A percentile compares a stretch with the other conserved stretches of the same genome.
phyloP scores from a whole-genome alignment of 2,888 invertebrate species.

The Ormyrus labotus region DNA sequence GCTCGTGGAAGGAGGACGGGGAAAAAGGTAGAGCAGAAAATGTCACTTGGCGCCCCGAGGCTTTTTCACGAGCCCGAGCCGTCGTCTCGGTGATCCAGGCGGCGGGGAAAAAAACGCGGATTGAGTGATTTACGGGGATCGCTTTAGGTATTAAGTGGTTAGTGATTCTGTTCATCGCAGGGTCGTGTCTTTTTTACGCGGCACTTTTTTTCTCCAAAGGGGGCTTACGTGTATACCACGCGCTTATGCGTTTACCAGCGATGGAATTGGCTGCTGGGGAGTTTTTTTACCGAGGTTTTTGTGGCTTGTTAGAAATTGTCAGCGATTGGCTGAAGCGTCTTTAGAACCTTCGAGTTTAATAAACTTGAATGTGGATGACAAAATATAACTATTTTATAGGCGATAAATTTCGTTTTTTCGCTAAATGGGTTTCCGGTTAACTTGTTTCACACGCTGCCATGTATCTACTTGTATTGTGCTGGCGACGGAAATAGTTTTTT shows the following conservation, averaged over 20 bases:
- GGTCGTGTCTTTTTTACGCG: neutral
- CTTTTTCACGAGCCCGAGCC: neutral
- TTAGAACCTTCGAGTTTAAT: too few relatives aligned
- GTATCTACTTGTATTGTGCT: too few relatives aligned
- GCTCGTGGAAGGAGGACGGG: neutral
- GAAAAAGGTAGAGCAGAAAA: neutral
- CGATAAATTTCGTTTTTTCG: too few relatives aligned
- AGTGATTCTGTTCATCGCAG: slow-evolving; percentile 29
- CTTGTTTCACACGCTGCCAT: too few relatives aligned
- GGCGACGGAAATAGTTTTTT: too few relatives aligned
- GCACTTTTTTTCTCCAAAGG: neutral
- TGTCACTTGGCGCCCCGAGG: neutral
- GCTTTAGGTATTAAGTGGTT: slow-evolving; percentile 27
- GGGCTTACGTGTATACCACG: too few relatives aligned
- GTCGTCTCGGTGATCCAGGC: neutral
- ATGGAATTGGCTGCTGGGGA: too few relatives aligned
- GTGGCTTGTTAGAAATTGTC: neutral
- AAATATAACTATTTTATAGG: too few relatives aligned
- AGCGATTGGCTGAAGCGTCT: too few relatives aligned
- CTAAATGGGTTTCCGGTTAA: too few relatives aligned
- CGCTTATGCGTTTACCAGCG: too few relatives aligned
- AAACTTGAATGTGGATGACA: too few relatives aligned
- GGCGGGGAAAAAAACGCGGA: slow-evolving; percentile 15
- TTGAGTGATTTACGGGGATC: slow-evolving; percentile 40
- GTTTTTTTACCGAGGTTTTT: neutral